These are phyloP conservation scores for Hipparchia sbordonii DNA, from an alignment of 2,888 invertebrate genomes.

Conservation along the genomic window DNA sequence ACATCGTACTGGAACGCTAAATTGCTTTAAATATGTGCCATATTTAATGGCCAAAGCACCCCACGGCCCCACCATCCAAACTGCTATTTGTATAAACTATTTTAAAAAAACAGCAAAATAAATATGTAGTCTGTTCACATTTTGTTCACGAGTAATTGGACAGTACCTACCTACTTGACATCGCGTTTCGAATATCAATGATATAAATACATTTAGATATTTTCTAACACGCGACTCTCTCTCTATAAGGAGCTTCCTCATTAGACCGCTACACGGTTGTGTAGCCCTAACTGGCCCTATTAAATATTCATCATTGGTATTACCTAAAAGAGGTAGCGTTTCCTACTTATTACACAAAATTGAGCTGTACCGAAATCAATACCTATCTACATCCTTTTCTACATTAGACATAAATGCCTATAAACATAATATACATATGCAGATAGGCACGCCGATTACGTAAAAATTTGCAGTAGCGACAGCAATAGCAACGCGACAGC, in stretches of 20 bases:
- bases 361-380: background rate
- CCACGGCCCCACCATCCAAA: no score
- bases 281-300: constrained; percentile 53
- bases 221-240: constrained; percentile 65
- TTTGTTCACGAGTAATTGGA: constrained; percentile 10
- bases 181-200: constrained; percentile 32
- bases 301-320: constrained; percentile 74
- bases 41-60: no score
- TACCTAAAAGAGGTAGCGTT: constrained; percentile 56
- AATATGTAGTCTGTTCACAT: constrained; percentile 1
- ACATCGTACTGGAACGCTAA: no score
- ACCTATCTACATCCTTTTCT: background rate
- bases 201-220: constrained; percentile 72
- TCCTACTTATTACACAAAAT: background rate
- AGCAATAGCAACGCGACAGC: no score
- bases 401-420: background rate
- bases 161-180: constrained; percentile 11
- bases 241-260: constrained; percentile 69
- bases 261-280: constrained; percentile 67
- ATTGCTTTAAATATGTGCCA: no score
- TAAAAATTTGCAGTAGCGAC: no score
- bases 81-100: background rate
- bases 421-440: background rate
- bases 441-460: background rate
- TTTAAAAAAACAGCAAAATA: background rate